Base-by-base conservation (phyloP, 1,140 invertebrate species). In the Venustaconcha ellipsiformis region DNA sequence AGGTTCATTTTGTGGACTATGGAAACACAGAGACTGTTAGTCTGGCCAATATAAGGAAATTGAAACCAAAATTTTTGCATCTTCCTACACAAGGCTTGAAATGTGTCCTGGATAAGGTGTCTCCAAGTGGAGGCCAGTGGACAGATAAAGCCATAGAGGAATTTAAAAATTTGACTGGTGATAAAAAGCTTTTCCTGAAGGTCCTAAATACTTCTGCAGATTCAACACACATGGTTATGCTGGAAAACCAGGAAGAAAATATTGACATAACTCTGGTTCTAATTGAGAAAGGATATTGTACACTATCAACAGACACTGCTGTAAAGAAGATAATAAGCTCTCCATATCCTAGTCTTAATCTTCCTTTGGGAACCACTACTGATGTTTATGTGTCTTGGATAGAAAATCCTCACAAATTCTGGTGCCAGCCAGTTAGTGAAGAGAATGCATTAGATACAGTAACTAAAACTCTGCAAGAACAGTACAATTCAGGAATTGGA, bases 1-100 rank as follows among this genome's bases (percentile, higher is more conserved):
- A 93, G 0, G 93, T 96, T 0, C 91, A 93, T 37, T 96, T 96
- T 83, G 93, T 96, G 11, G 85, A 86, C 67, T 86, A 86, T 77
- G 87, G 87, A n/a, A 89, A 89, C 68, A 80, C 78, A 23, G 86
- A 88, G 30, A 80, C 30, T 60, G 80, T 87, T 0, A 14, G 58
- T 12, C 63, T 74, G 14, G 75, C 69, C 56, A 70, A 75, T 37
- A 48, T 87, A 5, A 83, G 79, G 75, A 67, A 75, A 14, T 56
- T 86, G 26, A 84, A 82, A 26, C 64, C 75, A 60, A 80, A 85
- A 55, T 85, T 79, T 60, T 76, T 80, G 94, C 95, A 23, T 14
- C 57, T 88, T n/a, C 84, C 83, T 55, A 66, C 79, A 13, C 82
- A 87, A 68, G 85, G 82, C 30, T 76, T 87, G 15, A 80, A 79